phyloP scores from a whole-genome alignment of 1,140 invertebrate genomes.

The Gerris buenoi region DNA sequence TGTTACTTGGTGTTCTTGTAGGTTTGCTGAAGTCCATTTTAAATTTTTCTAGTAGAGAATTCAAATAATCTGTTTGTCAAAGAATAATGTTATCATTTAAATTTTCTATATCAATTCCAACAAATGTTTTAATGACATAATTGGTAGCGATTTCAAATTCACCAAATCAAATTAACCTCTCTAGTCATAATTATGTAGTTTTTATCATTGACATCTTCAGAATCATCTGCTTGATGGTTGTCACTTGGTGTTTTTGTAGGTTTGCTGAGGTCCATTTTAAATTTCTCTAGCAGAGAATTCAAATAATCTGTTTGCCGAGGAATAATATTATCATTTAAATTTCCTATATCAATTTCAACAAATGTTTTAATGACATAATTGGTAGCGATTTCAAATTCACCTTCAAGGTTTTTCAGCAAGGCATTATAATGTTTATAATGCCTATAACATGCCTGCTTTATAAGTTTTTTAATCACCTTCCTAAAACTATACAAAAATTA shows the following conservation, averaged over 20 bases:
- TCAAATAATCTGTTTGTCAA: not conserved
- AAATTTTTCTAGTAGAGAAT: conserved; percentile 10
- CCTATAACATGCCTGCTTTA: no score
- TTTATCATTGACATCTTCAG: not conserved
- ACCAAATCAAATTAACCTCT: no score
- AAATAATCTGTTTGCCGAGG: not conserved
- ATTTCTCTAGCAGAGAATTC: conserved; percentile 7
- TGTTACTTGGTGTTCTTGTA: conserved; percentile 4
- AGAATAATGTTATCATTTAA: conserved; percentile 4
- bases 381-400: not conserved
- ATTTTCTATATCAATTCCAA: conserved; percentile 6
- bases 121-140: conserved; percentile 4
- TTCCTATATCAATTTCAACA: conserved; percentile 6
- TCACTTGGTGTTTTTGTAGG: conserved; percentile 4
- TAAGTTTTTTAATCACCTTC: no score
- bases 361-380: conserved; percentile 3
- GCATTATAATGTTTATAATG: no score
- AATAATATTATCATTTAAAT: conserved; percentile 3
- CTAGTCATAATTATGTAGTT: no score
- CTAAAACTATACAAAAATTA: no score
- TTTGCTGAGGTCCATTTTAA: conserved; percentile 3
- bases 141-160: not conserved
- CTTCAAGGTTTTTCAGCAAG: not conserved
- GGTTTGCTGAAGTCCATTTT: not conserved
- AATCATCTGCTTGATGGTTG: not conserved